Percentiles rank a stretch among this genome's conserved stretches.
Evolutionary conservation across 2,888 invertebrate genomes (phyloP).

Genomic region (Coelinius sp.): DNA sequence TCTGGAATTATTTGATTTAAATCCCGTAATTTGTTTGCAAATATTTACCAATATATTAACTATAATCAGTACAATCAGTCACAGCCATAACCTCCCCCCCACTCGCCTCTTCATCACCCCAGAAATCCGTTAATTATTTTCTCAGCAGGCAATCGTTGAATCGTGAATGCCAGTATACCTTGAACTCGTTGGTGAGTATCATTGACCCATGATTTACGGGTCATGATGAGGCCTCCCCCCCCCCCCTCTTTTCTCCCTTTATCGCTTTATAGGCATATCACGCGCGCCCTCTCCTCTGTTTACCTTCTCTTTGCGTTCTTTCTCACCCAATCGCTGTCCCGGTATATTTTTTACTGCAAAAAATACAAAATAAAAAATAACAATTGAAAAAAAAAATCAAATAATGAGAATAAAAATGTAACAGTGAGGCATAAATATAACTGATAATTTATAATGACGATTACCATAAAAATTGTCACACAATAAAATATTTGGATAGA

Average conservation of each 20-base stretch:
- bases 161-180: constrained; percentile 25
- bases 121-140: constrained; percentile 57
- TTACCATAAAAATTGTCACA: constrained; percentile 71
- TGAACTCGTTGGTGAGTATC: constrained; percentile 36
- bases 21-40: background rate
- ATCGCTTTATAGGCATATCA: constrained; percentile 45
- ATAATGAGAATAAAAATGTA: background rate
- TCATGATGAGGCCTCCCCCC: constrained; percentile 37
- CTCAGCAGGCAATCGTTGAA: constrained; percentile 52
- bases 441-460: constrained; percentile 69
- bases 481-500: constrained; percentile 69
- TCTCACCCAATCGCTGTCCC: constrained; percentile 6
- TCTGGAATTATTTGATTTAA: constrained; percentile 12
- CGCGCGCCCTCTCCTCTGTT: background rate
- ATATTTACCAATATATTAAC: constrained; percentile 5
- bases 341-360: constrained; percentile 42
- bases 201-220: constrained; percentile 46
- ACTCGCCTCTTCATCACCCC: constrained; percentile 36
- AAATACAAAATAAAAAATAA: constrained; percentile 26
- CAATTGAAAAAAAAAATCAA: constrained; percentile 36
- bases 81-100: background rate
- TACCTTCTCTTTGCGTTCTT: constrained; percentile 28
- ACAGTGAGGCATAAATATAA: constrained; percentile 61
- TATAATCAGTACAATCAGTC: constrained; percentile 10
- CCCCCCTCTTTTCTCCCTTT: constrained; percentile 26